Conservation (phyloP, 2,113 vertebrate species). For the Sapayoa aenigma region DNA sequence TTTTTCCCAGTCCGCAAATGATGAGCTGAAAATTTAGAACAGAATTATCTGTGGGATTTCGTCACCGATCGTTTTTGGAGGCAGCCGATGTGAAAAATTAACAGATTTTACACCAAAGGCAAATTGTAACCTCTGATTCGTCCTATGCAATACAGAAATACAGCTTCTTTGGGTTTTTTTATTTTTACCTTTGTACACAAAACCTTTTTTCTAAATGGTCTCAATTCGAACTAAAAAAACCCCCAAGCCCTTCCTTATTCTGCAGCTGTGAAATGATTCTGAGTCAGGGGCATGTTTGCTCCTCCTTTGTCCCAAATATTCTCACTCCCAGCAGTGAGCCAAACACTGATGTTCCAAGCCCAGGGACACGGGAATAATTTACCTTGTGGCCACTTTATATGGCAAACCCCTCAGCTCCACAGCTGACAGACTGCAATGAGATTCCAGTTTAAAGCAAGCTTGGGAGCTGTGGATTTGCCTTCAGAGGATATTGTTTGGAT, state of each 20-base stretch:
- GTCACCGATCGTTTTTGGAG: not conserved
- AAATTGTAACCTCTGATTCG: not conserved
- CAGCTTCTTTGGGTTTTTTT: not conserved
- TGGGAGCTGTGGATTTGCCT: not conserved
- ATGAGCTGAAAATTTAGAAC: slow-evolving; percentile 82
- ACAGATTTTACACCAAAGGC: not conserved
- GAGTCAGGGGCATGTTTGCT: not conserved
- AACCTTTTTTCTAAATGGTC: not conserved
- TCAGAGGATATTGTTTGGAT: not conserved
- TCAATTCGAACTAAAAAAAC: not conserved
- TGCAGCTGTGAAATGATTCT: not conserved
- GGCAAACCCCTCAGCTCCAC: not conserved
- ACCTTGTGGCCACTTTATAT: not conserved
- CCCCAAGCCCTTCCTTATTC: not conserved
- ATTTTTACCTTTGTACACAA: not conserved
- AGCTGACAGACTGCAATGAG: not conserved
- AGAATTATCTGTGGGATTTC: not conserved
- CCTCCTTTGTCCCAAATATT: no score
- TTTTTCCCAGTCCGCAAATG: slow-evolving; percentile 96
- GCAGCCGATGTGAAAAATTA: not conserved
- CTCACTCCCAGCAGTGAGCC: no score
- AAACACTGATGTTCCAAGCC: not conserved
- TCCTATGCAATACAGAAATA: not conserved
- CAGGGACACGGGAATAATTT: not conserved
- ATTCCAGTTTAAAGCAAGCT: not conserved